Percentiles rank a stretch among this genome's conserved stretches.
Conservation (phyloP, 2,113 vertebrate genomes). For the Sorex araneus region DNA sequence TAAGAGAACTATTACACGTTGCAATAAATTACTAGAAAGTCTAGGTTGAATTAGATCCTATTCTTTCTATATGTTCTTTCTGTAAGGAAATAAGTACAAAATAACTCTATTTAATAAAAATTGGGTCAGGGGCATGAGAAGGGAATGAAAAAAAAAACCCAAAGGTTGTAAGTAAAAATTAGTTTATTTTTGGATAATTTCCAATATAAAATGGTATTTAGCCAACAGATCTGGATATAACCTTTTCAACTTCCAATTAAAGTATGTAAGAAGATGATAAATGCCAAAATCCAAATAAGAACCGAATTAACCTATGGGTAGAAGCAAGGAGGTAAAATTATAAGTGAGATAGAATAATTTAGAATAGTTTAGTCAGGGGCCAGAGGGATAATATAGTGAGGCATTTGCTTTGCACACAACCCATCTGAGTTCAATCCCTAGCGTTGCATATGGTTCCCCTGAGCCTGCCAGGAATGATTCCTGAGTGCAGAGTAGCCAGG, state of each 20-base stretch:
- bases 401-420: too few species aligned
- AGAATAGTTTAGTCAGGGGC: not conserved
- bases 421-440: too few species aligned
- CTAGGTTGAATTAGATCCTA: not conserved
- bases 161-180: not conserved
- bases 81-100: conserved; percentile 44
- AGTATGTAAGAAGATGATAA: conserved; percentile 35
- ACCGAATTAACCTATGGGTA: not conserved
- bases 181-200: not conserved
- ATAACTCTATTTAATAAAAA: conserved; percentile 38
- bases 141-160: not conserved
- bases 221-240: not conserved
- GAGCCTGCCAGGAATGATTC: too few species aligned
- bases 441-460: too few species aligned
- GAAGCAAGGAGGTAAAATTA: not conserved
- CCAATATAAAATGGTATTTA: conserved; percentile 26
- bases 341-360: not conserved
- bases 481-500: too few species aligned
- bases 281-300: conserved; percentile 47
- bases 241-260: not conserved
- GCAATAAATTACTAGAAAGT: conserved; percentile 40
- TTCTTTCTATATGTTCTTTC: conserved; percentile 31
- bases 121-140: not conserved
- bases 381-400: too few species aligned
- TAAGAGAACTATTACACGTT: not conserved